Evolutionary conservation across 2,888 invertebrate species (phyloP).

Genomic region (Electrophaes corylata): DNA sequence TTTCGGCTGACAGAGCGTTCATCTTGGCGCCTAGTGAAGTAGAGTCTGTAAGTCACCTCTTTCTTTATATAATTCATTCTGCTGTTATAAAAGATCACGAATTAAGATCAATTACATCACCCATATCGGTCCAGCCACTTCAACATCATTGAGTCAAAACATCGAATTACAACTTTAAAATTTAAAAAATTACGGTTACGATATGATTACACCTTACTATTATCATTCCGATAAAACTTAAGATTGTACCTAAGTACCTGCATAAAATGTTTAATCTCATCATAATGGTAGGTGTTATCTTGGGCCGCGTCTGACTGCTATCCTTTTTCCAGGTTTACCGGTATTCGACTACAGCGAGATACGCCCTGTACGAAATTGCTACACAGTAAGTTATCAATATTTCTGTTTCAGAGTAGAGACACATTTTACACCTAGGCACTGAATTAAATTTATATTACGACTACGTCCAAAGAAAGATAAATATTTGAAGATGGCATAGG

Average conservation of each 20-base stretch:
- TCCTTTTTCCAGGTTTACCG: conserved; percentile 83
- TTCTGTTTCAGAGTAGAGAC: too few species aligned
- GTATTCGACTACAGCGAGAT: conserved; percentile 87
- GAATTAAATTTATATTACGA: too few species aligned
- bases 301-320: conserved; percentile 9
- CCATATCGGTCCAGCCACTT: not conserved
- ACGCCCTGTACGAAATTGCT: conserved; percentile 84
- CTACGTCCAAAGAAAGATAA: too few species aligned
- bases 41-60: conserved; percentile 57
- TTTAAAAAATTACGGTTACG: too few species aligned
- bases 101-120: too few species aligned
- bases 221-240: not conserved
- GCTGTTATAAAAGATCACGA: too few species aligned
- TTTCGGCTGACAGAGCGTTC: conserved; percentile 72
- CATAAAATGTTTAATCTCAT: not conserved
- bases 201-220: not conserved
- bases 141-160: not conserved
- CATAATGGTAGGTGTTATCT: not conserved
- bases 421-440: too few species aligned
- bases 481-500: too few species aligned
- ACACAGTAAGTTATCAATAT: conserved; percentile 64
- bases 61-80: conserved; percentile 3
- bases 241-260: not conserved
- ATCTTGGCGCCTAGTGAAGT: conserved; percentile 78
- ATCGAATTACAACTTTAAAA: too few species aligned